Percentiles rank a stretch among this genome's conserved stretches.
Conservation (phyloP, 2,888 invertebrate species). For the Erebia epiphron region DNA sequence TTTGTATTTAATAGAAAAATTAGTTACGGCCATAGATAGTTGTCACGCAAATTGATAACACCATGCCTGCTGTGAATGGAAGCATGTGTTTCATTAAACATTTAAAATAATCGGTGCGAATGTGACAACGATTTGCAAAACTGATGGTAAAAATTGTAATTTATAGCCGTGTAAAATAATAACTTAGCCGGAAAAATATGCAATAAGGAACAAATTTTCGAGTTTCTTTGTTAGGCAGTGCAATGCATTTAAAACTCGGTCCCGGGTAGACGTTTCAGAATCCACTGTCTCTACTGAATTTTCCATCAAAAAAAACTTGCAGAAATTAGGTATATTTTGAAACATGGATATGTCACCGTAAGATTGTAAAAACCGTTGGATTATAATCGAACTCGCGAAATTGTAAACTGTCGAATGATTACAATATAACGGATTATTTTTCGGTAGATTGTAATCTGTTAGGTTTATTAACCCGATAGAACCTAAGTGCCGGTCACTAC, state of each 20-base stretch:
- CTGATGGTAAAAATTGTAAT: constrained; percentile 32
- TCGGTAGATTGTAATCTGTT: too few species aligned
- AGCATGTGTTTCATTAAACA: constrained; percentile 72
- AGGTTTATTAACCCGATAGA: too few species aligned
- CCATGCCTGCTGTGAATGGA: constrained; percentile 57
- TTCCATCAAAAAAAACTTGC: not conserved
- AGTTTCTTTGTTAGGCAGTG: not conserved
- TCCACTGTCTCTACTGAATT: not conserved
- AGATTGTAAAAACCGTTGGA: too few species aligned
- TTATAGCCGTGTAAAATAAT: not conserved
- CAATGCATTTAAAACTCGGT: not conserved
- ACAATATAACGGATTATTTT: too few species aligned
- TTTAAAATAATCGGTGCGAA: constrained; percentile 59
- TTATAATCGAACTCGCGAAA: too few species aligned
- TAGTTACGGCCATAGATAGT: constrained; percentile 68
- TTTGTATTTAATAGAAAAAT: constrained; percentile 76
- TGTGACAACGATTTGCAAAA: constrained; percentile 57
- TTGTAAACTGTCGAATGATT: too few species aligned
- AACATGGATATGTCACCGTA: too few species aligned
- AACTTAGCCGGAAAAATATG: not conserved
- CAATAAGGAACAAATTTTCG: not conserved
- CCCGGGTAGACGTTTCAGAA: too few species aligned
- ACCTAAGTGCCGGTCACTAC: too few species aligned
- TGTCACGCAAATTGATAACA: constrained; percentile 74
- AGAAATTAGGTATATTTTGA: not conserved